Evolutionary conservation across 2,797 vertebrate genomes (phyloP), one percentile per base, ranked within the genome.

Genomic region (Hemitrygon akajei): DNA sequence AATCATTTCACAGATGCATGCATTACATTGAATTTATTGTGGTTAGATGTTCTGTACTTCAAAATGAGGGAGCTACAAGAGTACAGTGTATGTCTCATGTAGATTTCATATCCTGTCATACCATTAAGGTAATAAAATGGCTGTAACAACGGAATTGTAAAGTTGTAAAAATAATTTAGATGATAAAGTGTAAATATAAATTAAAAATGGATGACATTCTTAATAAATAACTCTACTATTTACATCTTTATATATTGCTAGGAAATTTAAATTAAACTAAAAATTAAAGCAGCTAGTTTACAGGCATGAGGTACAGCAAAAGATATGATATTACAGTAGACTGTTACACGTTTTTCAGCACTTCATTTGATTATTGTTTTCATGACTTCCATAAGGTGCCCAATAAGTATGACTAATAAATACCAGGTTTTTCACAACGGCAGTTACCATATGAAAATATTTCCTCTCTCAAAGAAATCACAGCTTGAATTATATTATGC

Each of bases 161-260:
- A 98, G 95, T 97, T 97, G 98, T 98, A 98, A 98, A 98, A 99
- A 99, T 99, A 99, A 99, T 98, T 99, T 99, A 99, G 98, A 98
- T 98, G 98, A 97, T 98, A 93, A 92, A 97, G 98, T 97, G 97
- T 98, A 97, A 97, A 99, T 99, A 99, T 98, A 99, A 98, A 98
- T 99, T 99, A 98, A 98, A 98, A 94, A 98, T 98, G 98, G 98
- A 99, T 98, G 99, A 98, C 98, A 98, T 98, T 99, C 98, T 99
- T 98, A 99, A 99, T 99, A 99, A 99, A 99, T 99, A 99, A 98
- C 98, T 99, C 98, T 98, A 98, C 98, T 99, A 99, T 99, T 98
- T 99, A 99, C 98, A 99, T 97, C 98, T 98, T 98, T 97, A 98
- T 97, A 97, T 98, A 97, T 97, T 97, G 97, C 97, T 97, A 97